phyloP scores from a whole-genome alignment of 2,888 invertebrate genomes.

The Sminthurides aquaticus region DNA sequence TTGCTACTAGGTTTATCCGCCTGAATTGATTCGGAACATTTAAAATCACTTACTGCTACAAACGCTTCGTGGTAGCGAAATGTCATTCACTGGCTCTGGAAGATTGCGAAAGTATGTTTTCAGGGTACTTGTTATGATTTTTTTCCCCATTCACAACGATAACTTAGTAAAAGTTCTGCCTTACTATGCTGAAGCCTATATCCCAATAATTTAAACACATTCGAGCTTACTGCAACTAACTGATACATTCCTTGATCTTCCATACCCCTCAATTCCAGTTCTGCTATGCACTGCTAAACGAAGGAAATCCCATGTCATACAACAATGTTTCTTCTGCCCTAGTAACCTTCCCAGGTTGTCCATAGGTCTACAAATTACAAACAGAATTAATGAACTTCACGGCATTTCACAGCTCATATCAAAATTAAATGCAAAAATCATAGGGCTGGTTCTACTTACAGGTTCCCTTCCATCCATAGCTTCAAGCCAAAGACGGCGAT shows the following conservation, averaged over 20 bases:
- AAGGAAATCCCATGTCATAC: constrained; percentile 88
- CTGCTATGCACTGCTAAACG: constrained; percentile 73
- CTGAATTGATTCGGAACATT: too few relatives aligned
- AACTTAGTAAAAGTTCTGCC: constrained; percentile 58
- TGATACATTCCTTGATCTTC: constrained; percentile 93
- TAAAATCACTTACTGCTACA: constrained; percentile 78
- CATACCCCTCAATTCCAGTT: constrained; percentile 74
- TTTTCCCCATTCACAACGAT: constrained; percentile 85
- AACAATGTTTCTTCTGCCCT: constrained; percentile 64
- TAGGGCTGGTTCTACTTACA: constrained; percentile 51
- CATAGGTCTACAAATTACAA: constrained; percentile 45
- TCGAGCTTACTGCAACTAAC: constrained; percentile 91
- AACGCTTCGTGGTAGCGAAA: constrained; percentile 82
- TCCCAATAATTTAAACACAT: constrained; percentile 76
- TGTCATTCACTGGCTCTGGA: constrained; percentile 94
- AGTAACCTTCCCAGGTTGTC: constrained; percentile 46
- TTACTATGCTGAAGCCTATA: constrained; percentile 74
- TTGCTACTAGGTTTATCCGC: too few relatives aligned
- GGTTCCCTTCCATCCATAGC: constrained; percentile 91
- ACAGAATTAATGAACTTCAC: constrained; percentile 15
- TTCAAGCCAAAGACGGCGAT: constrained; percentile 81
- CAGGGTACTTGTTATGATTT: constrained; percentile 93
- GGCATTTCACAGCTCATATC: not conserved
- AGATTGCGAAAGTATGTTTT: constrained; percentile 91
- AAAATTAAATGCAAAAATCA: not conserved